These are phyloP conservation scores for Leptinotarsa defecta DNA, from an alignment of 1,140 invertebrate species.

Conservation along the genomic window DNA sequence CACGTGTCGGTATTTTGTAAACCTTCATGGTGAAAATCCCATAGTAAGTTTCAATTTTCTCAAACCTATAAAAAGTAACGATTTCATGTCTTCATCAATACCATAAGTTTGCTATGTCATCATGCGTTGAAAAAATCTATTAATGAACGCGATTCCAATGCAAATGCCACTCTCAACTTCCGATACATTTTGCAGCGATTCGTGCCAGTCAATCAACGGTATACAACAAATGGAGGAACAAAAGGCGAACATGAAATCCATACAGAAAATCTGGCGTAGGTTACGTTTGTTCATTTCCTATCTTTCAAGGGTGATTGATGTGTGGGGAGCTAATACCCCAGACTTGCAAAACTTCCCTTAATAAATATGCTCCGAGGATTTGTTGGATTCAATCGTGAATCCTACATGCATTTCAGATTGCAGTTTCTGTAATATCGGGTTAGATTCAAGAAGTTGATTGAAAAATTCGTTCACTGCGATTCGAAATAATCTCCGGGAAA, in stretches of 20 bases:
- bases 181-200: constrained; percentile 7
- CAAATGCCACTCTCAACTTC: not conserved
- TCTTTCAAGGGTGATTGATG: constrained; percentile 54
- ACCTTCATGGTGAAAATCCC: too few species aligned
- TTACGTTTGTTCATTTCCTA: constrained; percentile 52
- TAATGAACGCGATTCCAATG: not conserved
- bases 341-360: constrained; percentile 20
- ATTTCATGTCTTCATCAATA: too few species aligned
- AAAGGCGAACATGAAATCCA: constrained; percentile 45
- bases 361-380: constrained; percentile 23
- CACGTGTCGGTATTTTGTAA: too few species aligned
- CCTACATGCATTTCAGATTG: constrained; percentile 2
- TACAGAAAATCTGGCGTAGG: constrained; percentile 44
- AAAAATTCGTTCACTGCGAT: not conserved
- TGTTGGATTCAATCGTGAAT: not conserved
- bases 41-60: too few species aligned
- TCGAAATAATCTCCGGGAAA: too few species aligned
- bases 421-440: not conserved
- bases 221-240: constrained; percentile 40
- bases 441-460: not conserved
- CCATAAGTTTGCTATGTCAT: too few species aligned
- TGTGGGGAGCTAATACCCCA: constrained; percentile 41
- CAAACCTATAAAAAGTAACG: too few species aligned
- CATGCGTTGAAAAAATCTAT: not conserved
- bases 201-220: constrained; percentile 50